Evolutionary conservation across 1,140 invertebrate species (phyloP).

Genomic region (Galleria mellonella): DNA sequence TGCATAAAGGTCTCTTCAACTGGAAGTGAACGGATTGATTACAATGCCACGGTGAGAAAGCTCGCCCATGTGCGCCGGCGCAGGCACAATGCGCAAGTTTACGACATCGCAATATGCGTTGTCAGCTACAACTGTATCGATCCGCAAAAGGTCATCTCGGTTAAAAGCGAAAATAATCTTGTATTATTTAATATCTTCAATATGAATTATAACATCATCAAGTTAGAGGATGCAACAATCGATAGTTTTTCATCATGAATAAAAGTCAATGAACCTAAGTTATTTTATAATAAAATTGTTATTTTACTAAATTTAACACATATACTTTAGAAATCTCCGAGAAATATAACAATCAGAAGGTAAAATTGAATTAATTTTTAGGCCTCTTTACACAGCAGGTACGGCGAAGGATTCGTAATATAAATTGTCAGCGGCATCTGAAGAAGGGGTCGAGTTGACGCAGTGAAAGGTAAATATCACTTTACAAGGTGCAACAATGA

Average conservation of each 20-base stretch:
- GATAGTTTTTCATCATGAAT: too few species aligned
- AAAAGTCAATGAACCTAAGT: conserved; percentile 18
- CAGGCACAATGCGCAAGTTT: conserved; percentile 4
- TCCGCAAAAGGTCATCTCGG: not conserved
- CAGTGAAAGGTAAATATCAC: conserved; percentile 38
- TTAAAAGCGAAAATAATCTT: conserved; percentile 23
- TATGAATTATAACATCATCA: too few species aligned
- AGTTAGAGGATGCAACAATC: too few species aligned
- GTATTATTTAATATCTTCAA: too few species aligned
- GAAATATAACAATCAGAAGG: conserved; percentile 18
- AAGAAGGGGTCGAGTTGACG: conserved; percentile 7
- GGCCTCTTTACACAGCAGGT: conserved; percentile 37
- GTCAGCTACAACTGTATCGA: not conserved
- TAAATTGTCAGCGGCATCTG: conserved; percentile 14
- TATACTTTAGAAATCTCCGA: too few species aligned
- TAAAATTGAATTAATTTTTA: conserved; percentile 19
- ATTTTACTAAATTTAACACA: too few species aligned
- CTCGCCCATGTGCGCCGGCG: conserved; percentile 28
- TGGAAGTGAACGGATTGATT: conserved; percentile 41
- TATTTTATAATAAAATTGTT: too few species aligned
- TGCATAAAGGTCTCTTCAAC: conserved; percentile 36
- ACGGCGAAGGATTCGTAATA: conserved; percentile 26
- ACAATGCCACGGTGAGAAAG: conserved; percentile 59
- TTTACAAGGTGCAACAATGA: conserved; percentile 34
- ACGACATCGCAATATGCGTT: not conserved